phyloP scores from a whole-genome alignment of 2,113 vertebrate genomes.

The Sitta europaea region DNA sequence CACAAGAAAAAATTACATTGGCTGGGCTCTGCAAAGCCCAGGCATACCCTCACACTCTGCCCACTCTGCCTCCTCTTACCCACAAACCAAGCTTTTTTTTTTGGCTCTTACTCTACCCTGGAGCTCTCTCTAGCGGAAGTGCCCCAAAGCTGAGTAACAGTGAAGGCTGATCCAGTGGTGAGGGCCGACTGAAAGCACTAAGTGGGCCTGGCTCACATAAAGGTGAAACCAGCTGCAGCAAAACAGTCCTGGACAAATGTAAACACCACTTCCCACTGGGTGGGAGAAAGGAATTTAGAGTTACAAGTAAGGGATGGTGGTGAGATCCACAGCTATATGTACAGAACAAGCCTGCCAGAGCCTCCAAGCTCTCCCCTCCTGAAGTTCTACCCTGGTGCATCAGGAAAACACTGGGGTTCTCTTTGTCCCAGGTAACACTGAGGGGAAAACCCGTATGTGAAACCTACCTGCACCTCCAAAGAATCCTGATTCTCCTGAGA shows the following conservation, averaged over 20 bases:
- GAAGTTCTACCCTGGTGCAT: not conserved
- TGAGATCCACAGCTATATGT: not conserved
- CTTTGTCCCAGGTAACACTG: not conserved
- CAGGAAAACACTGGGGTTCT: rapidly evolving
- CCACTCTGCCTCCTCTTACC: not conserved
- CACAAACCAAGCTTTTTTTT: not conserved
- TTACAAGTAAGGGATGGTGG: not conserved
- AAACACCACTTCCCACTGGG: not conserved
- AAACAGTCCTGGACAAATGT: not conserved
- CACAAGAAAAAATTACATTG: not conserved
- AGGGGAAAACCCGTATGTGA: not conserved
- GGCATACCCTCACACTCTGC: not conserved
- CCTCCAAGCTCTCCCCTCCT: not conserved
- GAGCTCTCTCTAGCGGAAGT: not conserved
- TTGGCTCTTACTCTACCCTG: not conserved
- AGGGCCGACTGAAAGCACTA: not conserved
- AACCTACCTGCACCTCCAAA: not conserved
- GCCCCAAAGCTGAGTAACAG: not conserved
- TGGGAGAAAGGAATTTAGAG: not conserved
- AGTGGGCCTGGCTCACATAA: not conserved
- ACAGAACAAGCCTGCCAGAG: not conserved
- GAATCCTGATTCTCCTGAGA: not conserved
- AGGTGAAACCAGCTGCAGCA: not conserved
- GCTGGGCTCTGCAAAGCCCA: not conserved
- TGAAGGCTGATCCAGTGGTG: not conserved